Evolutionary conservation across 1,140 invertebrate genomes (phyloP), one percentile per base, ranked within the genome.

Genomic region (Eupristina koningsbergeri): DNA sequence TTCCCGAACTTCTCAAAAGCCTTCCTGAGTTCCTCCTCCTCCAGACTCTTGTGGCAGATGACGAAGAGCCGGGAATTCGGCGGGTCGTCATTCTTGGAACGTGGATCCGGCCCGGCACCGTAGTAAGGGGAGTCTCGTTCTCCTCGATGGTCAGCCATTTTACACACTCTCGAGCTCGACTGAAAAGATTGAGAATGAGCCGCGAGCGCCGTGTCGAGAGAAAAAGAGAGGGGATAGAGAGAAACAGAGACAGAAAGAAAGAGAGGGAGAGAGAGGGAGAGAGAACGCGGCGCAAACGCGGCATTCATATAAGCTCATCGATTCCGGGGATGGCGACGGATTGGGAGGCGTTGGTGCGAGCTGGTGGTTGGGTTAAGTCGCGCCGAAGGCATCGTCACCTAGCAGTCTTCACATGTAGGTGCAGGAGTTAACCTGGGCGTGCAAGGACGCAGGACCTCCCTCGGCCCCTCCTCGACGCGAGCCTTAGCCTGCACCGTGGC

Each of bases 51-150:
- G 83, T 95, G 96, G 87, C 96, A 97, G 82, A 98, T 95, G 86
- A 98, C 96, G 90, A 98, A 98, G 36, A 98, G 92, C 83, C 96
- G 93, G 29, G 96, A 97, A 93, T 97, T 96, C 36, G 96, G 96
- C n/a, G 96, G 96, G 87, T 96, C 95, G 86, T 96, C 95, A 81
- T 94, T 93, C 85, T 94, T 94, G 63, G 91, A 91, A 41, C 92
- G 89, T 69, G 89, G 89, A 88, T 93, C 92, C 11, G 53, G 8
- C 5, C 73, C 58, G 22, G 88, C 86, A 84, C 90, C 89, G 84
- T 92, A 92, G 84, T 91, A 92, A 2, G 89, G 88, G 67, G 91
- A 91, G 80, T 91, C 88, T 85, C 91, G 90, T 81, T 91, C 87
- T 85, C 91, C 91, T 67, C 88, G 89, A 82, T 92, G 89, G 80